Evolutionary conservation across 2,113 vertebrate genomes (phyloP).

Genomic region (Neodon shergylaensis): DNA sequence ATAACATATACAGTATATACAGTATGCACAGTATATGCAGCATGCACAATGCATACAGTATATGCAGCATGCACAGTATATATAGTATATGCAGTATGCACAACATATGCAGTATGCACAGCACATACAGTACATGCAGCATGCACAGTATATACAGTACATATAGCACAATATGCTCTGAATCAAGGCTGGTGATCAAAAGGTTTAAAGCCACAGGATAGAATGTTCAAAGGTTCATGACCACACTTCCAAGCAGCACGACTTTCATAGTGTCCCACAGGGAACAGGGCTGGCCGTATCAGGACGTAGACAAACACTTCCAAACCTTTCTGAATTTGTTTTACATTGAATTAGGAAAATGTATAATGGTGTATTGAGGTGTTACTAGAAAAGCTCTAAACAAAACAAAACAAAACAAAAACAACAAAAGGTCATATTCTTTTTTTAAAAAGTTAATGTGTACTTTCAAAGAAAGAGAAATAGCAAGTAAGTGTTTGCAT

Average conservation of each 20-base stretch:
- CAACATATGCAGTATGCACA: no score
- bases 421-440: not conserved
- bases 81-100: no score
- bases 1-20: no score
- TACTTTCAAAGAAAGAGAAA: constrained; percentile 11
- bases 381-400: not conserved
- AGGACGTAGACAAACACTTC: not conserved
- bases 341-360: constrained; percentile 22
- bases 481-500: not conserved
- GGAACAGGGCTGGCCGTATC: not conserved
- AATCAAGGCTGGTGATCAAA: not conserved
- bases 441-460: not conserved
- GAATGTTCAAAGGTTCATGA: constrained; percentile 36
- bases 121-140: not conserved
- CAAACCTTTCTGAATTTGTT: not conserved
- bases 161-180: not conserved
- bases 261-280: not conserved
- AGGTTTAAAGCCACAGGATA: constrained; percentile 25
- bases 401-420: not conserved
- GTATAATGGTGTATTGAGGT: not conserved
- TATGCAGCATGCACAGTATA: no score
- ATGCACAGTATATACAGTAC: not conserved
- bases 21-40: no score
- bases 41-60: no score
- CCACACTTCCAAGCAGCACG: not conserved